A percentile compares a stretch with the other conserved stretches of the same genome.
Evolutionary conservation across 2,797 vertebrate genomes (phyloP).

Genomic region (Columba guinea): DNA sequence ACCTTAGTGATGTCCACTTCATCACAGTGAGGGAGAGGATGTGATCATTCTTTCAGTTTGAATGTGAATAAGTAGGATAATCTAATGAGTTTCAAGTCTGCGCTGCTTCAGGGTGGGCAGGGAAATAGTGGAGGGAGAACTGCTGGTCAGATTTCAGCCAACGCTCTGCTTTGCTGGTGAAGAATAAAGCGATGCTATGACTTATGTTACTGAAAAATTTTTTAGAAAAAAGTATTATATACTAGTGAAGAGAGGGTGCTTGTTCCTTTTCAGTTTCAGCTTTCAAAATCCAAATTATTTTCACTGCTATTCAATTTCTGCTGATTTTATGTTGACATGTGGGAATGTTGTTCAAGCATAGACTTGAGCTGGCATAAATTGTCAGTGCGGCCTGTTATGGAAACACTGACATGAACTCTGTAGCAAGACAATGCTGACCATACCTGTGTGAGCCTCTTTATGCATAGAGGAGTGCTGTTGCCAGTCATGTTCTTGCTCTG

Average conservation of each 20-base stretch:
- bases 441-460: background rate
- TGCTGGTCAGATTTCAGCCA: background rate
- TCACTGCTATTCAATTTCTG: background rate
- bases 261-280: background rate
- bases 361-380: background rate
- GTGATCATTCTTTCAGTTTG: background rate
- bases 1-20: background rate
- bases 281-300: background rate
- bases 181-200: background rate
- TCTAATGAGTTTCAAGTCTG: background rate
- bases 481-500: background rate
- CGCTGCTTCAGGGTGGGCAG: background rate
- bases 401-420: background rate
- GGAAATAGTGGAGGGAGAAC: background rate
- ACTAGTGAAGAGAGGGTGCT: background rate
- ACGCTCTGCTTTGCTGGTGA: background rate
- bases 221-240: background rate
- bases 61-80: background rate
- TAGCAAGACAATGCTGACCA: background rate
- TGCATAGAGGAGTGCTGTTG: background rate
- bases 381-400: background rate
- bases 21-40: background rate
- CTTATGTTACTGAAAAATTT: background rate
- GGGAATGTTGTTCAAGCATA: background rate
- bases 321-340: background rate